Evolutionary conservation across 2,888 invertebrate species (phyloP).

Genomic region (Lordiphosa fenestrarum): DNA sequence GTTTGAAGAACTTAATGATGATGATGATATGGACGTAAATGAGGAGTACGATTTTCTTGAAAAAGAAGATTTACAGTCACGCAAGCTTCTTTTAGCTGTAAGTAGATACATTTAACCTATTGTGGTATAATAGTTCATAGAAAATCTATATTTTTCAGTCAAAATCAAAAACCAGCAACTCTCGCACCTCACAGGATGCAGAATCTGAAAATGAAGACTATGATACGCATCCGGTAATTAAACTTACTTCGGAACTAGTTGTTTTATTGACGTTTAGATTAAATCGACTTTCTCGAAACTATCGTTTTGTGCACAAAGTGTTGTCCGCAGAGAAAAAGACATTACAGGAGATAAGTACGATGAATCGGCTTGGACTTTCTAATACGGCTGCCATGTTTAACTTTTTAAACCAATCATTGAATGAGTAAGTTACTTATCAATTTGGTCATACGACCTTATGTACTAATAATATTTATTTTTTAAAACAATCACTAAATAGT

Average conservation of each 20-base stretch:
- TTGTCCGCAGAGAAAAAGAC: conserved; percentile 92
- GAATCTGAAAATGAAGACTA: conserved; percentile 47
- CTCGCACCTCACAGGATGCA: not conserved
- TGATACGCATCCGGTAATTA: conserved; percentile 45
- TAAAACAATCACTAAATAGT: conserved; percentile 12
- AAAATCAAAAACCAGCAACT: conserved; percentile 9
- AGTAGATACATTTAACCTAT: not conserved
- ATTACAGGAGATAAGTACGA: conserved; percentile 84
- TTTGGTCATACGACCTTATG: no score
- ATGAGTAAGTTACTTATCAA: conserved; percentile 35
- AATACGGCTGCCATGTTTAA: conserved; percentile 62
- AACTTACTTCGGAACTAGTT: conserved; percentile 41
- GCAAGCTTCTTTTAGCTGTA: conserved; percentile 39
- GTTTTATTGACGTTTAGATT: conserved; percentile 78
- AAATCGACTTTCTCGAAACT: conserved; percentile 92
- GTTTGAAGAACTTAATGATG: conserved; percentile 95
- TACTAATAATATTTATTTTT: no score
- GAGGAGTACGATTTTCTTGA: conserved; percentile 81
- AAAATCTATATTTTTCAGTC: conserved; percentile 25
- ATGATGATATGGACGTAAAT: conserved; percentile 84
- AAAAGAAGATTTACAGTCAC: conserved; percentile 41
- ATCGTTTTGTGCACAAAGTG: conserved; percentile 93
- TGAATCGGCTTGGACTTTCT: conserved; percentile 56
- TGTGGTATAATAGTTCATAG: not conserved
- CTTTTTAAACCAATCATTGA: conserved; percentile 54